Conservation (phyloP, 23 tunicate genomes). For the Diplosoma virens region DNA sequence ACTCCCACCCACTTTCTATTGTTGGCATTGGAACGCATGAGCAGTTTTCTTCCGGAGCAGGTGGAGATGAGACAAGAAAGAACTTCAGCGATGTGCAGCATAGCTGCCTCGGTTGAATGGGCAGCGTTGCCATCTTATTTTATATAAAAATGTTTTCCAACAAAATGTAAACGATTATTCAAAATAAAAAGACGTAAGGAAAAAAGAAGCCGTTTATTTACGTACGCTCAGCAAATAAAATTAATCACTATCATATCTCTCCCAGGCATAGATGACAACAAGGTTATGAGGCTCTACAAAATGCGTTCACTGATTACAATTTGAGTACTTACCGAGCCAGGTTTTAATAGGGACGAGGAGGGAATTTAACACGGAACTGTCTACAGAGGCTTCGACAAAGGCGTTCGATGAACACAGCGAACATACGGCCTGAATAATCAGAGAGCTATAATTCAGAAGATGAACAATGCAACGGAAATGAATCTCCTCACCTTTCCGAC, state of each 20-base stretch:
- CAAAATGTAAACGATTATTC: too few relatives aligned
- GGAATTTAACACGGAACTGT: constrained; percentile 32
- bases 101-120: constrained; percentile 56
- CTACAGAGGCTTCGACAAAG: constrained; percentile 69
- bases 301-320: too few relatives aligned
- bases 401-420: constrained; percentile 65
- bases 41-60: constrained; percentile 61
- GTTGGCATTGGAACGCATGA: constrained; percentile 21
- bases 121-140: constrained; percentile 14
- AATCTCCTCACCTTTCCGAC: constrained; percentile 62
- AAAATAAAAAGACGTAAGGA: too few relatives aligned
- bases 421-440: constrained; percentile 68
- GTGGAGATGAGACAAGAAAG: constrained; percentile 72
- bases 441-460: too few relatives aligned
- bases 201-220: too few relatives aligned
- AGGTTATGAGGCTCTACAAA: too few relatives aligned
- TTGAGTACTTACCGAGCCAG: constrained; percentile 63
- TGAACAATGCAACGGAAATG: too few relatives aligned
- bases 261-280: too few relatives aligned
- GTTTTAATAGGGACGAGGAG: constrained; percentile 58
- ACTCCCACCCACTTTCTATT: constrained; percentile 2
- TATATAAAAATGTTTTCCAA: too few relatives aligned
- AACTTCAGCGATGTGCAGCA: constrained; percentile 80
- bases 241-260: too few relatives aligned
- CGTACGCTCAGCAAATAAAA: too few relatives aligned